Evolutionary conservation across 2,888 invertebrate genomes (phyloP).

Genomic region (Zootermopsis nevadensis): DNA sequence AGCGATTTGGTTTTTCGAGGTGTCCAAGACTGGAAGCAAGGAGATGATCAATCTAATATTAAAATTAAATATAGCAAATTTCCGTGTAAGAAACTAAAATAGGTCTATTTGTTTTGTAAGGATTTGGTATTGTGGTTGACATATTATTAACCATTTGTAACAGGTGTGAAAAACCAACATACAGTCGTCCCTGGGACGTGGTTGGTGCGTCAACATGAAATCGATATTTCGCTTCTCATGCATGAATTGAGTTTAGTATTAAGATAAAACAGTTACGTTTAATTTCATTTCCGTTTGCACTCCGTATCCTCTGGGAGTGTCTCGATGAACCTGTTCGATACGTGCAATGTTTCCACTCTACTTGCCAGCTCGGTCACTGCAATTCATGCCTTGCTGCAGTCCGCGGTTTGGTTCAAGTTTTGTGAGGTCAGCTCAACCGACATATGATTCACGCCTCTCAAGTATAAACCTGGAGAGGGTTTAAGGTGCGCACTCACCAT

Average conservation of each 20-base stretch:
- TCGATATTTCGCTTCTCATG: not conserved
- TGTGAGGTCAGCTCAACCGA: not conserved
- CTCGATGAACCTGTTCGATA: constrained; percentile 26
- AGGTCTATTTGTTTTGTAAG: no score
- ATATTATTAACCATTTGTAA: not conserved
- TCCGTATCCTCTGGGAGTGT: not conserved
- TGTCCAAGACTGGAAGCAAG: no score
- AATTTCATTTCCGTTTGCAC: not conserved
- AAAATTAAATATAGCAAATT: no score
- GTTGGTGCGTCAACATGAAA: not conserved
- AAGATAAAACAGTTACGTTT: not conserved
- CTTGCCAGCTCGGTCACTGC: constrained; percentile 40
- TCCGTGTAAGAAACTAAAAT: no score
- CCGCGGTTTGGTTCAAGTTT: constrained; percentile 36
- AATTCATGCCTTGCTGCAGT: constrained; percentile 24
- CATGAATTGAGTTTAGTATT: not conserved
- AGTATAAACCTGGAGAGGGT: no score
- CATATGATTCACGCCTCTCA: not conserved
- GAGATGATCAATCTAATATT: no score
- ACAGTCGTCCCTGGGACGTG: not conserved
- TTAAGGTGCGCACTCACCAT: no score
- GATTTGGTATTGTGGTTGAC: not conserved
- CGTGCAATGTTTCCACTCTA: constrained; percentile 37
- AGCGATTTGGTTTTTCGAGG: no score
- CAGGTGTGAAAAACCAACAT: not conserved